Percentiles rank a stretch among this genome's conserved stretches.
phyloP scores from a whole-genome alignment of 2,113 vertebrate species.

The Oostethus manadensis region DNA sequence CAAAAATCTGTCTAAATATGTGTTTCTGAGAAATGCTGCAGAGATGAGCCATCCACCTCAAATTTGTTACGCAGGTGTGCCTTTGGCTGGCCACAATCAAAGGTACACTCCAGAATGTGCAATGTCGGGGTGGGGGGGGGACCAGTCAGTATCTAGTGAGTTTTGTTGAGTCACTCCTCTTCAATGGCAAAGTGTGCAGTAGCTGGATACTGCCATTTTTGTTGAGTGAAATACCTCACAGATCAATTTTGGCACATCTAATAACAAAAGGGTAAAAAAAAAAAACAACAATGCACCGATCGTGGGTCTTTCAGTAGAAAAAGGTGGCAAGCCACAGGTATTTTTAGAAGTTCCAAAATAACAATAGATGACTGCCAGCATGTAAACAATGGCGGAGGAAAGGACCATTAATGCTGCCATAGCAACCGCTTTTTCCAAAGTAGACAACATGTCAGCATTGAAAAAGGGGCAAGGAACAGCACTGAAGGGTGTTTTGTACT shows the following conservation, averaged over 20 bases:
- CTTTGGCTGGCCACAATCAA: too few relatives aligned
- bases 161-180: too few relatives aligned
- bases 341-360: not conserved
- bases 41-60: too few relatives aligned
- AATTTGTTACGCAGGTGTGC: too few relatives aligned
- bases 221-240: not conserved
- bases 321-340: not conserved
- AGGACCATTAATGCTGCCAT: not conserved
- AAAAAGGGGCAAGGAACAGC: not conserved
- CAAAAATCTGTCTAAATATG: not conserved
- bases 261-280: not conserved
- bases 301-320: not conserved
- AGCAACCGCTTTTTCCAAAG: not conserved
- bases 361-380: not conserved
- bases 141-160: too few relatives aligned
- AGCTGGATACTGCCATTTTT: too few relatives aligned
- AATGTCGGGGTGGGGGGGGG: too few relatives aligned
- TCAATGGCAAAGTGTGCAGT: too few relatives aligned
- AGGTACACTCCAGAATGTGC: too few relatives aligned
- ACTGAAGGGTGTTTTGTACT: not conserved
- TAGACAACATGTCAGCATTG: not conserved
- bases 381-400: not conserved
- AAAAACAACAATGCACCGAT: not conserved
- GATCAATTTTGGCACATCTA: not conserved
- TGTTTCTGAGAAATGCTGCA: too few relatives aligned